Conservation (phyloP, 2,113 vertebrate species). For the Dasypus novemcinctus region DNA sequence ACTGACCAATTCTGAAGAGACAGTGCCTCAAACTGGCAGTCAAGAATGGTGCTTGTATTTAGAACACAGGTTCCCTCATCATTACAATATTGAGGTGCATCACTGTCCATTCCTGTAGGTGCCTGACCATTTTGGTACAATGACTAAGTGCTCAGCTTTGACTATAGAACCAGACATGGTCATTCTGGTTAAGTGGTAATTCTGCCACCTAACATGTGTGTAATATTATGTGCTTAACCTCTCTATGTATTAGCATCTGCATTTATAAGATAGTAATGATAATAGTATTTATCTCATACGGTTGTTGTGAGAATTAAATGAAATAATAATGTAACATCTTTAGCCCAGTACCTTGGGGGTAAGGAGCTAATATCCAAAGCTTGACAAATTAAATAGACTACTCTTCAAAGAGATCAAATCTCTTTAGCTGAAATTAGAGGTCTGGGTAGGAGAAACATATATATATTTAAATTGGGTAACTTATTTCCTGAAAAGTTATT, state of each 20-base stretch:
- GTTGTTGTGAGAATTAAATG: neutral
- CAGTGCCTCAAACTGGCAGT: neutral
- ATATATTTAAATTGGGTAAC: slow-evolving; percentile 32
- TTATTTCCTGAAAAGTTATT: slow-evolving; percentile 37
- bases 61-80: neutral
- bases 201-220: neutral
- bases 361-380: slow-evolving; percentile 8
- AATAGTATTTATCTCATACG: neutral
- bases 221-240: neutral
- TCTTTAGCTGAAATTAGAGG: slow-evolving; percentile 33
- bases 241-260: neutral
- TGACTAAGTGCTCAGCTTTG: neutral
- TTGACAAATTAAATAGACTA: neutral
- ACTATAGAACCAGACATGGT: neutral
- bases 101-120: too few relatives aligned
- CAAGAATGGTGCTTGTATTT: neutral
- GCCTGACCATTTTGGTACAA: neutral
- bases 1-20: neutral
- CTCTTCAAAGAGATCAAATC: slow-evolving; percentile 7
- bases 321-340: neutral
- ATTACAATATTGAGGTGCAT: neutral
- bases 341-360: neutral
- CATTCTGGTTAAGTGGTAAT: too few relatives aligned
- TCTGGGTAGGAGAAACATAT: slow-evolving; percentile 4
- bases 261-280: neutral